A percentile compares a stretch with the other conserved stretches of the same genome.
Evolutionary conservation across 1,140 invertebrate species (phyloP).

Genomic region (Brachionus rubens): DNA sequence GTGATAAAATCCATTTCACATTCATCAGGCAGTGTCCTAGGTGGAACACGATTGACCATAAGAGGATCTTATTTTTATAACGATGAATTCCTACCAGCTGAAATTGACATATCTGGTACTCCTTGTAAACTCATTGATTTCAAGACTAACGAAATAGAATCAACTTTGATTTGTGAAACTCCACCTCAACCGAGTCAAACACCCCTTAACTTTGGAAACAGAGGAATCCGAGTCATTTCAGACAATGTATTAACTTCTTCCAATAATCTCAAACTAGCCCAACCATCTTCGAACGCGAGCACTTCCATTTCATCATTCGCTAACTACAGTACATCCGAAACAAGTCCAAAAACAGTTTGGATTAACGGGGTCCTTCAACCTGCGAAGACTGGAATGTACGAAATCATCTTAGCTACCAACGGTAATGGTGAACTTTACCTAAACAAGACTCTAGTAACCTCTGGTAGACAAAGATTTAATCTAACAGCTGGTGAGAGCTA

Average conservation of each 20-base stretch:
- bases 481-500: too few relatives aligned
- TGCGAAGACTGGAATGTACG: too few relatives aligned
- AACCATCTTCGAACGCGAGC: too few relatives aligned
- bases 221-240: slow-evolving; percentile 3
- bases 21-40: neutral
- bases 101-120: neutral
- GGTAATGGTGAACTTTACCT: too few relatives aligned
- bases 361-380: too few relatives aligned
- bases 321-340: too few relatives aligned
- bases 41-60: slow-evolving; percentile 12
- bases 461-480: too few relatives aligned
- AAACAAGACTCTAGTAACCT: too few relatives aligned
- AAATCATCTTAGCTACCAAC: too few relatives aligned
- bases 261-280: too few relatives aligned
- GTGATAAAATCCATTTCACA: neutral
- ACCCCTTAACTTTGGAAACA: neutral
- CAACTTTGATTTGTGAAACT: neutral
- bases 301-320: too few relatives aligned
- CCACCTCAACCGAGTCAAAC: neutral
- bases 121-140: neutral
- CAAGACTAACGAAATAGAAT: neutral
- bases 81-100: neutral
- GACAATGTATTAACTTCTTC: neutral
- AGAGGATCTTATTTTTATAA: slow-evolving; percentile 15
- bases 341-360: too few relatives aligned